Evolutionary conservation across 2,113 vertebrate species (phyloP).

Genomic region (Chaetura pelagica): DNA sequence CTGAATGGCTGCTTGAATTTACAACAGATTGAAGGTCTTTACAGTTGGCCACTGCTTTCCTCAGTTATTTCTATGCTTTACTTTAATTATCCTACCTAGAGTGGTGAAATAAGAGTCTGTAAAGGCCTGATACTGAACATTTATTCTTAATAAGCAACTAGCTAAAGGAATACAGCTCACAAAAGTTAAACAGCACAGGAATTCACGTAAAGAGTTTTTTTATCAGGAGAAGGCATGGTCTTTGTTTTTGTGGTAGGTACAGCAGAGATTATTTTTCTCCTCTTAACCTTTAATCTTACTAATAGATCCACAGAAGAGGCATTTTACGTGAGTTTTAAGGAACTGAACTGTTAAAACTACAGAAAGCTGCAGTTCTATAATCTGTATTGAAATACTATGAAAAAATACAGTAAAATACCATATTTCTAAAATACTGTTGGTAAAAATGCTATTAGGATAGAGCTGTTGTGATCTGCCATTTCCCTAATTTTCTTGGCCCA

Average conservation of each 20-base stretch:
- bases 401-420: neutral
- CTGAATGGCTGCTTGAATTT: neutral
- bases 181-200: neutral
- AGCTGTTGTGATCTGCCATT: neutral
- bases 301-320: neutral
- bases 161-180: neutral
- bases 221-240: neutral
- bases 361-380: neutral
- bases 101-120: neutral
- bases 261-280: neutral
- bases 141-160: neutral
- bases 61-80: neutral
- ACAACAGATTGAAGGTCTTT: neutral
- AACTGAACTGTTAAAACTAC: neutral
- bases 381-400: neutral
- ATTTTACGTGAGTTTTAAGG: neutral
- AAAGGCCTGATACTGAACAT: neutral
- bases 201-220: neutral
- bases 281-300: neutral
- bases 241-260: neutral
- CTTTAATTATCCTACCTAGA: neutral
- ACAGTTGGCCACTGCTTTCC: neutral
- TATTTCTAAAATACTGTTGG: neutral
- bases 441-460: neutral
- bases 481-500: neutral